Conservation (phyloP, 2,113 vertebrate species). For the Lates calcarifer region DNA sequence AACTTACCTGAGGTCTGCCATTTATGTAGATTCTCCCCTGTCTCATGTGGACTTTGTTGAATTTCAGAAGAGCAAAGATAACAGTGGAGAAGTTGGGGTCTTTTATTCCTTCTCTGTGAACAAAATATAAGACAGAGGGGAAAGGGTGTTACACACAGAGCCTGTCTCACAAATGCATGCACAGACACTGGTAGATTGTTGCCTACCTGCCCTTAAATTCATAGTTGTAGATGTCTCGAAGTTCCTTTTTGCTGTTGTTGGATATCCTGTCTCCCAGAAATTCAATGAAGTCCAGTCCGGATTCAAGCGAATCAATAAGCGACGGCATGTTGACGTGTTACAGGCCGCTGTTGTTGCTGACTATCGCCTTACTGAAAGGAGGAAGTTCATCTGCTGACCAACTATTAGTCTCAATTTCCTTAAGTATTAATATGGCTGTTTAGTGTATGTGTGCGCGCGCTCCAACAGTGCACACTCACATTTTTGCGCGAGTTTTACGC, state of each 20-base stretch:
- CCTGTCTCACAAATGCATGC: accelerated
- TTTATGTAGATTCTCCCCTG: slow-evolving; percentile 61
- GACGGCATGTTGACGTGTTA: slow-evolving; percentile 56
- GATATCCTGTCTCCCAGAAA: slow-evolving; percentile 83
- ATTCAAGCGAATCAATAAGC: slow-evolving; percentile 67
- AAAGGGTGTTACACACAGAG: background rate
- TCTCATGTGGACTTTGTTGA: slow-evolving; percentile 63
- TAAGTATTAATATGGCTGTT: background rate
- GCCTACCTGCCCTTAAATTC: slow-evolving; percentile 85
- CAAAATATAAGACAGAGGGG: background rate
- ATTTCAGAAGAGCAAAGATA: slow-evolving; percentile 77
- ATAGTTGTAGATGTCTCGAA: slow-evolving; percentile 86
- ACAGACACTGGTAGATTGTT: background rate
- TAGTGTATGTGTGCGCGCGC: background rate
- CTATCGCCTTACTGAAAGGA: background rate
- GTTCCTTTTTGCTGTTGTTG: slow-evolving; percentile 75
- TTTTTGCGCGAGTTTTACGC: background rate
- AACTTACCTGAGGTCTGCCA: slow-evolving; percentile 68
- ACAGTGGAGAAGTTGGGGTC: slow-evolving; percentile 83
- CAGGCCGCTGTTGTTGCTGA: background rate
- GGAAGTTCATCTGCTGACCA: slow-evolving; percentile 20
- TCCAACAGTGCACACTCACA: background rate
- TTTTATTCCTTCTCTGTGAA: slow-evolving; percentile 78
- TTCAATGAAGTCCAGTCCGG: slow-evolving; percentile 86
- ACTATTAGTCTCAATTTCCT: background rate